Percentiles rank a stretch among this genome's conserved stretches.
phyloP scores from a whole-genome alignment of 2,888 invertebrate genomes.

The Odontothrips loti region DNA sequence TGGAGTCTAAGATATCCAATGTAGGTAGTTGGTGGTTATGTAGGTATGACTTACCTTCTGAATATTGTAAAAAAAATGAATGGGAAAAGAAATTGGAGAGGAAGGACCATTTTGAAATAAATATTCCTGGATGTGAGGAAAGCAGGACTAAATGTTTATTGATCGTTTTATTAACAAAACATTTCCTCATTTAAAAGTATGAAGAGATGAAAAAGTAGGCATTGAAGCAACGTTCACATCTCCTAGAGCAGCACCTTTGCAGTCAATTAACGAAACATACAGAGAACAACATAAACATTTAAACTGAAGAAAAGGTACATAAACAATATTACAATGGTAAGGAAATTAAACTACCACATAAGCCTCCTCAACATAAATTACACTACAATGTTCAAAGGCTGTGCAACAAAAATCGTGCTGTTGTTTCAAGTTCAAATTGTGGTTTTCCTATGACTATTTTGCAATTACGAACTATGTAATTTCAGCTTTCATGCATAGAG shows the following conservation, averaged over 20 bases:
- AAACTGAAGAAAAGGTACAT: not conserved
- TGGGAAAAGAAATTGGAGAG: no score
- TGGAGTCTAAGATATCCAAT: no score
- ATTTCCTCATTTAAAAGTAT: no score
- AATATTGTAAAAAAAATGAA: no score
- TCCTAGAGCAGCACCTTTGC: not conserved
- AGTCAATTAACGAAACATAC: not conserved
- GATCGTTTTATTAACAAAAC: no score
- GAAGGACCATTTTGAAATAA: no score
- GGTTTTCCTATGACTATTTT: no score
- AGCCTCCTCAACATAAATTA: not conserved
- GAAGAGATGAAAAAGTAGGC: not conserved
- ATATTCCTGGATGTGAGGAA: no score
- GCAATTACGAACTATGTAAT: not conserved
- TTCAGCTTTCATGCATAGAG: not conserved
- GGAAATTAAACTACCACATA: not conserved
- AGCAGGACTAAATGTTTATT: no score
- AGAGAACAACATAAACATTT: slow-evolving; percentile 16
- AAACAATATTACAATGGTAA: not conserved
- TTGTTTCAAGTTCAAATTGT: no score
- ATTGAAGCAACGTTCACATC: not conserved
- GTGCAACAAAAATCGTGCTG: not conserved
- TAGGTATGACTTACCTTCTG: no score
- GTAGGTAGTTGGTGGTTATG: no score
- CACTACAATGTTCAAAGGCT: not conserved